Evolutionary conservation across 2,113 vertebrate species (phyloP), one percentile per base, ranked within the genome.

Genomic region (Pluvialis apricaria): DNA sequence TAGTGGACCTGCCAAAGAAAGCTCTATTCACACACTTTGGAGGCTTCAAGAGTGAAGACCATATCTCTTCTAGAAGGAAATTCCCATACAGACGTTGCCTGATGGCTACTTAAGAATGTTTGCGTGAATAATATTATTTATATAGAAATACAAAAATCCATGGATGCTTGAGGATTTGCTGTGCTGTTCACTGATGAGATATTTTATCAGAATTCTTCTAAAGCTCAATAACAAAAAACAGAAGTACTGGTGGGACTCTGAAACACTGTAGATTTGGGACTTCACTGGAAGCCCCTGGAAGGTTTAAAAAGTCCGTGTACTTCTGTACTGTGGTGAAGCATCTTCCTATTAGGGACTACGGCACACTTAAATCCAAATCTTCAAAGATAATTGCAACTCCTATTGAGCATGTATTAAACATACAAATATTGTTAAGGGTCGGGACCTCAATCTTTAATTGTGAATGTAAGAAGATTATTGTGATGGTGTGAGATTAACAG

Each of bases 11-110:
- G 38, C 47, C 32, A 32, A 38, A 24, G 28, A 13, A 29, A 1
- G 8, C 10, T 8, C 58, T 57, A 0, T 3, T 34, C 34, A 1
- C 25, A 15, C 14, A 0, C 38, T 36, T 25, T 18, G 32, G 38
- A 77, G 45, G 49, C 32, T 54, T 29, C 15, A 36, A 9, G 0
- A 6, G 3, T 6, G 31, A 44, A 8, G 28, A 10, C 8, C 3
- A 2, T 3, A 0, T 57, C 34, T 36, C 5, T 25, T 47, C 28
- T 11, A 24, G 65, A 38, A 24, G 52, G 78, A 45, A 71, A 71
- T 64, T 60, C 47, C 78, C 18, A 22, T n/a, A 3, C 9, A 5
- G 45, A 5, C 10, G 7, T 28, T 78, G 60, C 38, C 52, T 2
- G 5, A 9, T 52, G 73, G 44, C 31, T 77, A 13, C 80, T 52